Conservation (phyloP, 2,888 invertebrate genomes). For the Myathropa florea region DNA sequence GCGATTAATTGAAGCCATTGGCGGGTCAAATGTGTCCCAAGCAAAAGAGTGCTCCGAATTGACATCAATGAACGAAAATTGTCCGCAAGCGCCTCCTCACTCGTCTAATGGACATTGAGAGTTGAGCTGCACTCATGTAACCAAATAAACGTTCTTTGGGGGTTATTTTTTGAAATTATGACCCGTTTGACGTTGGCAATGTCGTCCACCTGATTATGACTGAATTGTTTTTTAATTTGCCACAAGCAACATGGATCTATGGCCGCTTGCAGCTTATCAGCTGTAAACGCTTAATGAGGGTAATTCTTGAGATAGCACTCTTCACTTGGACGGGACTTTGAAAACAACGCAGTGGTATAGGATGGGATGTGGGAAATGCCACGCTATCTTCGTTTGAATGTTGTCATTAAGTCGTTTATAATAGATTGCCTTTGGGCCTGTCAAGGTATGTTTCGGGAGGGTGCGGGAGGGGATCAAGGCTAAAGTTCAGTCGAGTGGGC, state of each 20-base stretch:
- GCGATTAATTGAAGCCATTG: constrained; percentile 31
- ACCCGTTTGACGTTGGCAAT: neutral
- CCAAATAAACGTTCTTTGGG: too few relatives aligned
- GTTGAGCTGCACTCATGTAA: too few relatives aligned
- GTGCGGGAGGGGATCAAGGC: too few relatives aligned
- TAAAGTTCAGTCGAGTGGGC: too few relatives aligned
- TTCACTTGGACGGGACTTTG: neutral
- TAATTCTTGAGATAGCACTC: neutral
- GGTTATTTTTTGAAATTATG: neutral
- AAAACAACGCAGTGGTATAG: neutral
- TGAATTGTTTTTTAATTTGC: neutral
- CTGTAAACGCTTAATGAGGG: neutral
- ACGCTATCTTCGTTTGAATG: neutral
- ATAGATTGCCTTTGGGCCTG: neutral
- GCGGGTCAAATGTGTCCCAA: constrained; percentile 6
- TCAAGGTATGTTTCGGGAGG: too few relatives aligned
- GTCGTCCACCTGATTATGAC: neutral
- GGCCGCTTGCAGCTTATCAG: neutral
- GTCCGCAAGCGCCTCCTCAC: neutral
- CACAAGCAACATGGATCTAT: neutral
- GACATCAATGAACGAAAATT: constrained; percentile 2
- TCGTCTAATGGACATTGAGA: too few relatives aligned
- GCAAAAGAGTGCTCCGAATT: constrained; percentile 20
- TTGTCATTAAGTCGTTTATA: neutral
- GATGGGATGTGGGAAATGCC: neutral